Evolutionary conservation across 1,140 invertebrate genomes (phyloP).

Genomic region (Drosophila teissieri): DNA sequence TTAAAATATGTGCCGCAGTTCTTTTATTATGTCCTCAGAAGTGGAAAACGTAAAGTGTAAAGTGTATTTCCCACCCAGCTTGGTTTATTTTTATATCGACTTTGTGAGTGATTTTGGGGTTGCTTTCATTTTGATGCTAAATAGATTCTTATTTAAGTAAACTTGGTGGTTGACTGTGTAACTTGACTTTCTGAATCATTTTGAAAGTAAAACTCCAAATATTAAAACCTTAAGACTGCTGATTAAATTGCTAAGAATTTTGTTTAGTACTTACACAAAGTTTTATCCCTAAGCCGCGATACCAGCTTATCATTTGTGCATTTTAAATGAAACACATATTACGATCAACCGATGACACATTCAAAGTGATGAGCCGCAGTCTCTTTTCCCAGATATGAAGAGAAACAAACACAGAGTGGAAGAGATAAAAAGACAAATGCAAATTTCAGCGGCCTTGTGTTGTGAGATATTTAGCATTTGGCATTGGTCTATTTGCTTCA

Average conservation of each 20-base stretch:
- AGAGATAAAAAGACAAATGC: slow-evolving; percentile 17
- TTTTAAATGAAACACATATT: neutral
- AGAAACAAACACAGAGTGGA: neutral
- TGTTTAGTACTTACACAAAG: neutral
- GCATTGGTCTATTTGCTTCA: slow-evolving; percentile 35
- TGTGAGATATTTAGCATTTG: slow-evolving; percentile 29
- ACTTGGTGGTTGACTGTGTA: too few relatives aligned
- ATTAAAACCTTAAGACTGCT: too few relatives aligned
- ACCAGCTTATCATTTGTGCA: neutral
- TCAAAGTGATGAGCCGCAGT: neutral
- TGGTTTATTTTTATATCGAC: too few relatives aligned
- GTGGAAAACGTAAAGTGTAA: too few relatives aligned
- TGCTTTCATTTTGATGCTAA: slow-evolving; percentile 3
- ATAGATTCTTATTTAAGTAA: neutral
- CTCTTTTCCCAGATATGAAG: neutral
- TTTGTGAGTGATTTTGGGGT: too few relatives aligned
- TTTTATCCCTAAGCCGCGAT: neutral
- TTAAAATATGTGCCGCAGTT: slow-evolving; percentile 12
- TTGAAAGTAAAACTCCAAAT: too few relatives aligned
- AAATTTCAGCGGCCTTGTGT: slow-evolving; percentile 21
- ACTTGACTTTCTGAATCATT: too few relatives aligned
- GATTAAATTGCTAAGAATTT: neutral
- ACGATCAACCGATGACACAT: slow-evolving; percentile 4
- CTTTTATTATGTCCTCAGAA: slow-evolving; percentile 6
- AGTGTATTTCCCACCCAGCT: too few relatives aligned